Conservation (phyloP, 2,888 invertebrate species). For the Pandemis heparana region DNA sequence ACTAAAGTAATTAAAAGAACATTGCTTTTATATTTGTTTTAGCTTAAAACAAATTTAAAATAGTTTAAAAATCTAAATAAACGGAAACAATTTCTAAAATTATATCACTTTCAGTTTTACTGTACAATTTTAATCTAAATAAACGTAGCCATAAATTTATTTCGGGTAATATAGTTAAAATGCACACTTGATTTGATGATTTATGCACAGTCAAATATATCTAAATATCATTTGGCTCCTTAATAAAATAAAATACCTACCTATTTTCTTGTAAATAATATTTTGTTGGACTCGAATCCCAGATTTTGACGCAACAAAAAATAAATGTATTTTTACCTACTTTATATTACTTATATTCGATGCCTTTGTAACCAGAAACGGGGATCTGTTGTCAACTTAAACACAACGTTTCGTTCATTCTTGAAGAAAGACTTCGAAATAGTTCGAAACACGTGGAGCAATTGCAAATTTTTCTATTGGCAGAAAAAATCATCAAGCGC, state of each 20-base stretch:
- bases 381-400: no score
- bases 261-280: slow-evolving; percentile 10
- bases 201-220: slow-evolving; percentile 15
- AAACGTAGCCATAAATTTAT: slow-evolving; percentile 10
- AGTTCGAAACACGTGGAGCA: no score
- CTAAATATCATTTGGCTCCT: slow-evolving; percentile 36
- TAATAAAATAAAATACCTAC: slow-evolving; percentile 28
- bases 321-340: no score
- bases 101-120: slow-evolving; percentile 43
- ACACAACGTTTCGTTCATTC: no score
- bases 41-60: not conserved
- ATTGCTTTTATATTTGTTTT: not conserved
- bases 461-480: no score
- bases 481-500: no score
- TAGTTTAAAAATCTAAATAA: slow-evolving; percentile 15
- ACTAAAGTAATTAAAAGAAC: not conserved
- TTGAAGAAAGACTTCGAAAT: no score
- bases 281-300: slow-evolving; percentile 9
- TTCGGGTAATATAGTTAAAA: slow-evolving; percentile 26
- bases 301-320: slow-evolving; percentile 5
- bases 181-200: slow-evolving; percentile 38
- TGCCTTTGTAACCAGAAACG: no score
- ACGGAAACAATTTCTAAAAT: slow-evolving; percentile 22
- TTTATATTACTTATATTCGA: no score
- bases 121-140: slow-evolving; percentile 31